Evolutionary conservation across 2,797 vertebrate genomes (phyloP), one percentile per base, ranked within the genome.

Genomic region (Leptodactylus fallax): DNA sequence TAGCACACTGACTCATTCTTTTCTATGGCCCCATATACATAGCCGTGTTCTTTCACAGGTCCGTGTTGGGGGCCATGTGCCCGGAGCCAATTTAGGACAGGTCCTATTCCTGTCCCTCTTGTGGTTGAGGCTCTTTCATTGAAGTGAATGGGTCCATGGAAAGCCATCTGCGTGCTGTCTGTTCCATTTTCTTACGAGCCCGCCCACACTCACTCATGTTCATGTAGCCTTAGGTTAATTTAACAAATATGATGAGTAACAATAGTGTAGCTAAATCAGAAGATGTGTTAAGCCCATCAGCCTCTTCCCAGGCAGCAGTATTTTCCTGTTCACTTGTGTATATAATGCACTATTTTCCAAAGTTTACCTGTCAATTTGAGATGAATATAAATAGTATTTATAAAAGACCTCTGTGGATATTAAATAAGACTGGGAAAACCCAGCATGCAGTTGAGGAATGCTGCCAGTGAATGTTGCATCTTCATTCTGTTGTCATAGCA

Each of bases 401-500:
- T 74, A 83, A 23, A 45, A 84, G 21, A 14, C 53, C n/a, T 74
- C 45, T 76, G 72, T 76, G 72, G 72, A 12, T 84, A 74, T 83
- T 58, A 84, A 60, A 45, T 56, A 84, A 84, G 19, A 36, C 9
- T 74, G 25, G 53, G 27, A n/a, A n/a, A 84, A 60, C 27, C 82
- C 69, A 74, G 25, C 82, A 60, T 74, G 81, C 69, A 72, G 65
- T 84, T n/a, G 36, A 74, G 53, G 65, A 84, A 84, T 84, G 55
- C 82, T 74, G 69, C 53, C 67, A 60, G 82, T n/a, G 69, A 74
- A 58, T 84, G 82, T 58, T 84, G 65, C 82, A 84, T 74, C 82
- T 84, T 84, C 69, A 84, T 74, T 74, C 51, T 84, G 82, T 84
- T 84, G 67, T 72, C 82, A 74, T 84, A 23, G 53, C 51, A 84